These are phyloP conservation scores for Labeo rohita DNA, from an alignment of 2,113 vertebrate species.

Conservation along the genomic window DNA sequence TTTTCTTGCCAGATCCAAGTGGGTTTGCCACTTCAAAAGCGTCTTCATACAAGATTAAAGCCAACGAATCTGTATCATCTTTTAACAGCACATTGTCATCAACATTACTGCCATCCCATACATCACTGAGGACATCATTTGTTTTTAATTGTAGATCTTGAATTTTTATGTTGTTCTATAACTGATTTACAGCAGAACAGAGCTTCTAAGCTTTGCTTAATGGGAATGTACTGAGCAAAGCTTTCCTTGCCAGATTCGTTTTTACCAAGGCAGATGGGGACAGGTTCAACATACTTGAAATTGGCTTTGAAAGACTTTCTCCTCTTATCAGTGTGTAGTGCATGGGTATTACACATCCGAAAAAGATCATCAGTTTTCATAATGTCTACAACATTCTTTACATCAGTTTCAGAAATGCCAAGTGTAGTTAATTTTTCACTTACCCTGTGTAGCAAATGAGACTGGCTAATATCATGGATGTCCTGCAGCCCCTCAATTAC, in stretches of 20 bases:
- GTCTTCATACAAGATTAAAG: too few species aligned
- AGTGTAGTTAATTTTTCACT: neutral
- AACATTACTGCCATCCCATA: neutral
- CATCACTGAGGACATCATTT: neutral
- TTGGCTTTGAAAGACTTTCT: slow-evolving; percentile 13
- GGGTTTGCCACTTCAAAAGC: too few species aligned
- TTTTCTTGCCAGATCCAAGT: too few species aligned
- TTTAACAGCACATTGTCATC: too few species aligned
- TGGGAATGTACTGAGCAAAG: slow-evolving; percentile 30
- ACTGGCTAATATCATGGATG: slow-evolving; percentile 1
- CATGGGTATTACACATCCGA: slow-evolving; percentile 1
- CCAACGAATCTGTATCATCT: too few species aligned
- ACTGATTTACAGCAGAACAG: slow-evolving; percentile 28
- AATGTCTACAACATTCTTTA: slow-evolving; percentile 1
- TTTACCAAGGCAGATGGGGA: slow-evolving; percentile 32
- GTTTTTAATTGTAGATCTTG: neutral
- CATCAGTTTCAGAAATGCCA: slow-evolving; percentile 28
- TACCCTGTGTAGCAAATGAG: neutral
- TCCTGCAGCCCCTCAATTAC: neutral
- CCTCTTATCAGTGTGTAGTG: slow-evolving; percentile 15
- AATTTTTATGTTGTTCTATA: neutral
- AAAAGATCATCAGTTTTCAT: slow-evolving; percentile 34
- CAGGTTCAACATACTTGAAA: slow-evolving; percentile 39
- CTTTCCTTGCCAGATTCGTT: slow-evolving; percentile 28
- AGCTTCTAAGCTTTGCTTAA: slow-evolving; percentile 29